Evolutionary conservation across 2,888 invertebrate genomes (phyloP).

Genomic region (Apantesis nais): DNA sequence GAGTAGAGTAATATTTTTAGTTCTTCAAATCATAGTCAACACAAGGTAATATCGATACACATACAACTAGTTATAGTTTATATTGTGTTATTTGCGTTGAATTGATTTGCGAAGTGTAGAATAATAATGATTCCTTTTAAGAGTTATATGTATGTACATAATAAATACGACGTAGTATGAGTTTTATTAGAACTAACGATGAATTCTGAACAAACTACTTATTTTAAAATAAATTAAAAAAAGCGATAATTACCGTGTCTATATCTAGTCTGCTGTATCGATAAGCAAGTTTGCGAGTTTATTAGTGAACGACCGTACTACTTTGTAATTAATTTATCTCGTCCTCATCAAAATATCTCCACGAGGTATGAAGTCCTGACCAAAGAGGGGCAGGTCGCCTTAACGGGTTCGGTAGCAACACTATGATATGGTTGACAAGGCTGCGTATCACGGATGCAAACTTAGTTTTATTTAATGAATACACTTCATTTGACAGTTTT

Average conservation of each 20-base stretch:
- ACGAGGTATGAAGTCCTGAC: conserved; percentile 68
- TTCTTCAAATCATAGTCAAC: too few relatives aligned
- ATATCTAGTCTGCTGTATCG: conserved; percentile 60
- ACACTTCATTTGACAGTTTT: background rate
- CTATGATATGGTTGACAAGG: conserved; percentile 23
- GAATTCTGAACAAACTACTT: background rate
- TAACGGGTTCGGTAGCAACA: conserved; percentile 30
- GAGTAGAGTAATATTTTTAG: too few relatives aligned
- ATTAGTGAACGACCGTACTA: conserved; percentile 60
- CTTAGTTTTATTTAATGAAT: background rate
- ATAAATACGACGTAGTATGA: background rate
- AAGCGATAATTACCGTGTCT: conserved; percentile 51
- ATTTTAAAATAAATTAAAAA: background rate
- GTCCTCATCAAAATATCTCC: conserved; percentile 77
- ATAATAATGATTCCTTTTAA: background rate
- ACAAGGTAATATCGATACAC: background rate
- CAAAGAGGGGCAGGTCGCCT: conserved; percentile 43
- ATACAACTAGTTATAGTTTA: background rate
- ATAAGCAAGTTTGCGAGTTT: conserved; percentile 70
- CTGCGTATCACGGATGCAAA: conserved; percentile 5
- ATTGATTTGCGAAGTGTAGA: background rate
- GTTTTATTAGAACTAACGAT: background rate
- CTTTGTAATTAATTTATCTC: conserved; percentile 78
- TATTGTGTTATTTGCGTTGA: background rate
- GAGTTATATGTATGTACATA: background rate